Evolutionary conservation across 2,888 invertebrate genomes (phyloP), one percentile per base, ranked within the genome.

Genomic region (Isotomurus palustris): DNA sequence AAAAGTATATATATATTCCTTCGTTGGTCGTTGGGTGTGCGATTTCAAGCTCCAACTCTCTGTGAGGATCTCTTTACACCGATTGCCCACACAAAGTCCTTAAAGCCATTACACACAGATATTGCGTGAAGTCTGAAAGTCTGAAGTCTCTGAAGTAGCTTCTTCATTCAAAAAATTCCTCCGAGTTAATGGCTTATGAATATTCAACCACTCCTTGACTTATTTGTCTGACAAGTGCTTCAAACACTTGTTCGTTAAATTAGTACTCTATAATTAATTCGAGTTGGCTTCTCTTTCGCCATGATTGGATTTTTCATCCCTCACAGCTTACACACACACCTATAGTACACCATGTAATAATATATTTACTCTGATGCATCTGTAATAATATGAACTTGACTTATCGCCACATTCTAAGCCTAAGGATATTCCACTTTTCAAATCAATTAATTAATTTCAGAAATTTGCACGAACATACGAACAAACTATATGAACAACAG

Each of bases 131-230:
- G n/a, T n/a, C n/a, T n/a, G n/a, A n/a, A n/a, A n/a, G n/a, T n/a
- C n/a, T n/a, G n/a, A n/a, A n/a, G n/a, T n/a, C n/a, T n/a, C n/a
- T n/a, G n/a, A n/a, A n/a, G n/a, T n/a, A n/a, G n/a, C n/a, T n/a
- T n/a, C n/a, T n/a, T n/a, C n/a, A n/a, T n/a, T n/a, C n/a, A n/a
- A n/a, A n/a, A n/a, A n/a, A n/a, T n/a, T n/a, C n/a, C n/a, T n/a
- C n/a, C n/a, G n/a, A n/a, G 8, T 40, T 40, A n/a, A 40, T 40
- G 40, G 40, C 10, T 40, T 19, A 40, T 40, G 40, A 40, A 40
- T 40, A 40, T 40, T 40, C 40, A 40, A 40, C 40, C 40, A n/a
- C n/a, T n/a, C n/a, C 32, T 10, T 40, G 40, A 40, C 10, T 40
- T 40, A 40, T 40, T 40, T 40, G 40, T 40, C 40, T n/a, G 40